Conservation (phyloP, 2,113 vertebrate genomes). For the Ranitomeya variabilis region DNA sequence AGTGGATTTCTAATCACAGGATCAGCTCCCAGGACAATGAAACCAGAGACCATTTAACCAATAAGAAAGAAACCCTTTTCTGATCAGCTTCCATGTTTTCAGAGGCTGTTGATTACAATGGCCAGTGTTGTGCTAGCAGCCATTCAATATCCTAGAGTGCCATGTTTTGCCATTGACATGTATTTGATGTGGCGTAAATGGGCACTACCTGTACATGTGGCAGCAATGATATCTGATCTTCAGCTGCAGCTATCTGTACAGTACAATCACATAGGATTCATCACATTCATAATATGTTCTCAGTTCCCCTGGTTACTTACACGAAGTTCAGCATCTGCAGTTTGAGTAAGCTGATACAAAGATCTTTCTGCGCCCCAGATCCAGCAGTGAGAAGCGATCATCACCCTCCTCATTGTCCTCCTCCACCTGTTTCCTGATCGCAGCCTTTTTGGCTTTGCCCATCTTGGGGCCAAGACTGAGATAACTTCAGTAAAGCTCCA, state of each 20-base stretch:
- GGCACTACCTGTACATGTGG: too few species aligned
- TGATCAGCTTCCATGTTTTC: neutral
- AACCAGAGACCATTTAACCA: neutral
- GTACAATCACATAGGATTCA: too few species aligned
- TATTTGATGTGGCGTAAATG: too few species aligned
- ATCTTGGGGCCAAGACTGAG: slow-evolving; percentile 21
- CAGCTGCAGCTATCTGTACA: too few species aligned
- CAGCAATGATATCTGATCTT: too few species aligned
- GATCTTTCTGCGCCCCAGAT: slow-evolving; percentile 70
- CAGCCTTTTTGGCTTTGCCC: slow-evolving; percentile 32
- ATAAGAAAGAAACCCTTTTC: neutral
- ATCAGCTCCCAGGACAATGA: neutral
- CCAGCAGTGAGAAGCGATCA: slow-evolving; percentile 54
- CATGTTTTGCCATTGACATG: too few species aligned
- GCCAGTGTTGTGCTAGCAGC: too few species aligned
- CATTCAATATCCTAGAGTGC: too few species aligned
- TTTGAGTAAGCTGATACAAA: slow-evolving; percentile 72
- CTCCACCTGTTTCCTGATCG: slow-evolving; percentile 32
- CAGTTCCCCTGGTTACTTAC: slow-evolving; percentile 66
- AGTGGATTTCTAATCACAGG: too few species aligned
- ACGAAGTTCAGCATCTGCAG: slow-evolving; percentile 75
- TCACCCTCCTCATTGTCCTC: slow-evolving; percentile 6
- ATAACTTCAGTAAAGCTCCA: slow-evolving; percentile 12
- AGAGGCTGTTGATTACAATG: neutral
- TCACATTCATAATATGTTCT: neutral